phyloP scores from a whole-genome alignment of 2,888 invertebrate genomes.

The Nipponacmea schrenckii region DNA sequence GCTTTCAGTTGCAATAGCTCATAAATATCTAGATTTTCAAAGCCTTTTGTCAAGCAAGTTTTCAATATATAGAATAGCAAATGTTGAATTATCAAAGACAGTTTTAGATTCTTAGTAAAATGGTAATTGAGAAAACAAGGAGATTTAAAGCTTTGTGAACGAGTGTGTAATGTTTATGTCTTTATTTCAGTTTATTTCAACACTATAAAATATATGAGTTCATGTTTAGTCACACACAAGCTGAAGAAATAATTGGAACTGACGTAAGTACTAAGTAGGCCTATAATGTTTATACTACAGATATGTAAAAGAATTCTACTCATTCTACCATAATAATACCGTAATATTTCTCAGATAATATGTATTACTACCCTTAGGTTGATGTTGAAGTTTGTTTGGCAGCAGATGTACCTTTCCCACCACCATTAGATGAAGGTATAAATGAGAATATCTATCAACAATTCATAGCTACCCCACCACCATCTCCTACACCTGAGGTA shows the following conservation, averaged over 20 bases:
- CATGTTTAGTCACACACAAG: conserved; percentile 59
- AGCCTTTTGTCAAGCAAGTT: no score
- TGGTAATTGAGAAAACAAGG: no score
- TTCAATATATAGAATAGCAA: no score
- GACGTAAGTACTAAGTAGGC: conserved; percentile 59
- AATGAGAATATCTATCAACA: conserved; percentile 43
- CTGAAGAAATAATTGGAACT: conserved; percentile 63
- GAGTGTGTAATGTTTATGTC: background rate
- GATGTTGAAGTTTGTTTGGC: conserved; percentile 56
- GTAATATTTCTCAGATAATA: no score
- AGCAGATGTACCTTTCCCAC: conserved; percentile 60
- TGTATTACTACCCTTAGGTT: conserved; percentile 40
- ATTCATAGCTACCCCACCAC: conserved; percentile 57
- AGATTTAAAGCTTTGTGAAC: no score
- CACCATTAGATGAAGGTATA: conserved; percentile 62
- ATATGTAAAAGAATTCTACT: no score
- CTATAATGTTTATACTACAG: background rate
- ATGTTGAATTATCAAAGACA: no score
- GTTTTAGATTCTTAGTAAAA: no score
- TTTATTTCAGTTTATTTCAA: conserved; percentile 59
- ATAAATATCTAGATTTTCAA: no score
- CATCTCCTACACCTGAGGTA: conserved; percentile 53
- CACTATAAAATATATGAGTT: conserved; percentile 62
- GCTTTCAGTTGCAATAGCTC: no score
- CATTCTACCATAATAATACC: no score